Base-by-base conservation (phyloP, 2,113 vertebrate genomes). In the Uria lomvia region DNA sequence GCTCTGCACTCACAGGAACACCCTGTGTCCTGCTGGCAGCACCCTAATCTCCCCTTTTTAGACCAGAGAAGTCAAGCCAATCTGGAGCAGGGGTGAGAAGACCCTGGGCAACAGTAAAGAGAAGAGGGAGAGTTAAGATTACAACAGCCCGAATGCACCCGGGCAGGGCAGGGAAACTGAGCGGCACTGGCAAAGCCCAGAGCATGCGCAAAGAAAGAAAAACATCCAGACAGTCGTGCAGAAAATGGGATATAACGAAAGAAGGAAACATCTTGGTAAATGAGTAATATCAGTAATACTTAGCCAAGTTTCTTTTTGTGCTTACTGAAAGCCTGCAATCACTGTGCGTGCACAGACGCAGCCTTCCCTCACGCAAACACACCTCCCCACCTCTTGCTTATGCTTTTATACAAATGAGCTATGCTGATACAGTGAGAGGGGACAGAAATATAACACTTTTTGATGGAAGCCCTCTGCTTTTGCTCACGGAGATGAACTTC, bases 11-110 rank as follows among this genome's bases (percentile, higher is more conserved):
- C 49, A 15, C 15, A 15, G 15, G 15, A 27, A 36, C 13, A 14
- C 55, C 15, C 9, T 4, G 2, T 3, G 0, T 34, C 24, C 30
- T 67, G 36, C 42, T 38, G 15, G 21, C 1, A 0, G 34, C 38
- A 45, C 30, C 32, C 43, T 22, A 12, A 6, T 29, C 43, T 79
- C 26, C 19, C 14, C 27, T 63, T 50, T 50, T 26, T 11, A n/a
- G 66, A 55, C 2, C 5, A 32, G 8, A 60, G 38, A n/a, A 50
- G 36, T 55, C 53, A 43, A 55, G 13, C 8, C 15, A 13, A 40
- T 71, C 58, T 32, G 14, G 6, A 30, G 63, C 13, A 32, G 63
- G 23, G 24, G 6, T 18, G 34, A 8, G 9, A 62, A 71, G 52
- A 47, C 11, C 50, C 6, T 34, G 59, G 18, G 21, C 32, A 72